Evolutionary conservation across 2,888 invertebrate genomes (phyloP), one percentile per base, ranked within the genome.

Genomic region (Pherbina coryleti): DNA sequence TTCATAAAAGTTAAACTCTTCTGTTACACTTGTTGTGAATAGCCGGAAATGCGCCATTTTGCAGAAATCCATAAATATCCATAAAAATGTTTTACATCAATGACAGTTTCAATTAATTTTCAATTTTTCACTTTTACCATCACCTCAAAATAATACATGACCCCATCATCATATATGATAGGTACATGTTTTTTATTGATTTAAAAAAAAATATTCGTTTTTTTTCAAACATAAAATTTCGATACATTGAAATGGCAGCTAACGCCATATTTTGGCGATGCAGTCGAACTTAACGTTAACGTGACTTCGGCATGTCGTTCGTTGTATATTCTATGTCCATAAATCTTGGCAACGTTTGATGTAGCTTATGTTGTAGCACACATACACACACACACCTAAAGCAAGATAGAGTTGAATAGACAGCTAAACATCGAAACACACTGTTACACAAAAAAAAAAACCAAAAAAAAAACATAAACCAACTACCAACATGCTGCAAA

Each of bases 31-130:
- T 60, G n/a, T 60, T 25, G 57, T 22, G 25, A 9, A 22, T 25
- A 60, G 25, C 57, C 57, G 57, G 57, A 60, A 5, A 19, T 19
- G 57, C 8, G 57, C 57, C 57, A 60, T 57, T 19, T 57, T 57
- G 57, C n/a, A 57, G 25, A 19, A 57, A 19, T 8, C 53, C 57
- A 57, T 60, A 4, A 60, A 19, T 19, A 19, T 8, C 53, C 57
- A 57, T 60, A 4, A 60, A 60, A 60, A 60, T 60, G 57, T 60
- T 60, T 60, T 8, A 60, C 57, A 60, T 25, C 25, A 9, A 60
- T 11, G 25, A 22, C 19, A 25, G 0, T 28, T 22, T 60, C 57
- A 60, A 19, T 60, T 60, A 22, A 60, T 25, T 60, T 60, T 60
- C 57, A n/a, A 60, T 60, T 60, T 25, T 28, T n/a, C 44, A 14